A percentile compares a stretch with the other conserved stretches of the same genome.
Evolutionary conservation across 2,888 invertebrate species (phyloP).

Genomic region (Andrena bicolor): DNA sequence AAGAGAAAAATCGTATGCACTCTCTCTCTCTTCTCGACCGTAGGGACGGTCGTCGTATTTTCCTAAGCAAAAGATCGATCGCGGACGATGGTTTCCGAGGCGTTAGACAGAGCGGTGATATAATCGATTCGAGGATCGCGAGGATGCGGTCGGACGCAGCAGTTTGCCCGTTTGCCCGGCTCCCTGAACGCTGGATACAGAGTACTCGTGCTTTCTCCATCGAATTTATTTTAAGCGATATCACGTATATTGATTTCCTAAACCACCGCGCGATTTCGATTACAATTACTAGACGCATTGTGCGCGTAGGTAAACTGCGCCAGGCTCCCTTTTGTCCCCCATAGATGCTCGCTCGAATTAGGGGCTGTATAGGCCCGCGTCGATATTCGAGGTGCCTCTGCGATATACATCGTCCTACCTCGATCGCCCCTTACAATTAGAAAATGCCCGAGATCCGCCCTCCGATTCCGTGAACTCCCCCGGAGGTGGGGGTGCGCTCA

Average conservation of each 20-base stretch:
- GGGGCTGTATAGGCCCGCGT: not conserved
- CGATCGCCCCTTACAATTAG: no score
- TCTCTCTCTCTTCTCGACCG: not conserved
- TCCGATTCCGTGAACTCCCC: no score
- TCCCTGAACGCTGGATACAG: constrained; percentile 42
- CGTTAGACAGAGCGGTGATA: not conserved
- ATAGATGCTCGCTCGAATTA: constrained; percentile 16
- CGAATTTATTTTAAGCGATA: constrained; percentile 5
- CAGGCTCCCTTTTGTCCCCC: constrained; percentile 6
- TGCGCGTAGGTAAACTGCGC: not conserved
- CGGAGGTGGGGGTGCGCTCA: no score
- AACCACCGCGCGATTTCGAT: not conserved
- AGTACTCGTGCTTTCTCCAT: constrained; percentile 59
- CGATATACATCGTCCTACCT: not conserved
- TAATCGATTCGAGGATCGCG: constrained; percentile 11
- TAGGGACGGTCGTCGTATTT: not conserved
- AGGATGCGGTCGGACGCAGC: constrained; percentile 18
- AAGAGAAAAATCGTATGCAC: not conserved
- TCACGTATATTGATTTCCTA: constrained; percentile 3
- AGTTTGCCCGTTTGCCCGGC: constrained; percentile 2
- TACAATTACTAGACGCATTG: not conserved
- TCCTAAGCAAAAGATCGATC: constrained; percentile 4
- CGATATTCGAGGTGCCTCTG: not conserved
- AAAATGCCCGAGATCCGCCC: no score
- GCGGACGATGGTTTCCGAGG: not conserved